A percentile compares a stretch with the other conserved stretches of the same genome.
These are phyloP conservation scores for Cotesia vestalis DNA, from an alignment of 1,140 invertebrate genomes.

Conservation along the genomic window DNA sequence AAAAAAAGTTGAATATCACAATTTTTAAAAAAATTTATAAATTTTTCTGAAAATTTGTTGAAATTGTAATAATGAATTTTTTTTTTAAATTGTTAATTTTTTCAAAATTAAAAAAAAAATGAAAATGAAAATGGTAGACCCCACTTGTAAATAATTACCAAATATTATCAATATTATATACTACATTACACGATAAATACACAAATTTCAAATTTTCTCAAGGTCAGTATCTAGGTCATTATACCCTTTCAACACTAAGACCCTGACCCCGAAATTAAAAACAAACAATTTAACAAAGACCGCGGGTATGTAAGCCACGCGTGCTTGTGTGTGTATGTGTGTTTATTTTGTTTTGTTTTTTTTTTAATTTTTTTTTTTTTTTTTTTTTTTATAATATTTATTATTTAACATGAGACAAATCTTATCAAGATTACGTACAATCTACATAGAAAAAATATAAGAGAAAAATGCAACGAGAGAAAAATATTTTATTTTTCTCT, in stretches of 20 bases:
- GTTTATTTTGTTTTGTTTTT: slow-evolving; percentile 40
- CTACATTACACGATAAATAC: too few species aligned
- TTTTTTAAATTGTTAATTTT: too few species aligned
- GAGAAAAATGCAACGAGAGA: slow-evolving; percentile 21
- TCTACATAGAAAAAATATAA: slow-evolving; percentile 24
- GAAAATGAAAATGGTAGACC: too few species aligned
- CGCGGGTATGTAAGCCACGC: background rate
- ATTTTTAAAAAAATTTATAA: too few species aligned
- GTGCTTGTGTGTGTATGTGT: slow-evolving; percentile 32
- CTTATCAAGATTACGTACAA: slow-evolving; percentile 16
- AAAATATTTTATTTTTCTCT: background rate
- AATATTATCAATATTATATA: too few species aligned
- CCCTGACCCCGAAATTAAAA: slow-evolving; percentile 10
- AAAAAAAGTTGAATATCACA: too few species aligned
- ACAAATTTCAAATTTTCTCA: background rate
- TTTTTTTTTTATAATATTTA: slow-evolving; percentile 35
- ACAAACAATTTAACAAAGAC: background rate
- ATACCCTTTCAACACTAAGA: background rate
- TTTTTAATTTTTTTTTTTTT: slow-evolving; percentile 44
- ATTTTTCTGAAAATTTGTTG: too few species aligned
- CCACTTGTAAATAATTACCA: too few species aligned
- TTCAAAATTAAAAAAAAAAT: too few species aligned
- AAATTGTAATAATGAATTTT: too few species aligned
- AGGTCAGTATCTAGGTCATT: slow-evolving; percentile 5
- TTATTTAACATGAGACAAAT: slow-evolving; percentile 32